These are phyloP conservation scores for Lamellibrachia luymesi DNA, from an alignment of 1,140 invertebrate species.

Conservation along the genomic window DNA sequence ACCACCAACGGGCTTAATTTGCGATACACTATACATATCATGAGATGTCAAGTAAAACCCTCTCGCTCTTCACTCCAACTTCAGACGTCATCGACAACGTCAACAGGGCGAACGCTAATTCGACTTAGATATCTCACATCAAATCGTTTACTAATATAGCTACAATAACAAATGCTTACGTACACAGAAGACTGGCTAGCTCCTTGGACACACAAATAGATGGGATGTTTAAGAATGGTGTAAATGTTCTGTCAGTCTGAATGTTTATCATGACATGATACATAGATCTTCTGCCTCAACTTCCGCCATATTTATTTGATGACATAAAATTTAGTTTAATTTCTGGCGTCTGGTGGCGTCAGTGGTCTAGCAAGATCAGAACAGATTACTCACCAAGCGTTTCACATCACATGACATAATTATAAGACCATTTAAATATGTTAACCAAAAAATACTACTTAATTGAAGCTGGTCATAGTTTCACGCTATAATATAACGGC, in stretches of 20 bases:
- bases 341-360: neutral
- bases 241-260: neutral
- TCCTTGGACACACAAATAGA: neutral
- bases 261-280: neutral
- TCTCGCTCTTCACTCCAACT: no score
- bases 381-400: neutral
- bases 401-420: neutral
- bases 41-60: no score
- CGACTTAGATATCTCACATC: neutral
- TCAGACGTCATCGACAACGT: neutral
- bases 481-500: neutral
- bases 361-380: neutral
- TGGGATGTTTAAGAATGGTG: neutral
- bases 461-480: neutral
- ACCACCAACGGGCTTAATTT: no score
- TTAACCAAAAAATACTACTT: neutral
- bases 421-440: neutral
- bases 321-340: neutral
- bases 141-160: neutral
- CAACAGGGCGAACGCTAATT: neutral
- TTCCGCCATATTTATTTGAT: neutral
- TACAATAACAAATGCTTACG: neutral
- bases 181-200: constrained; percentile 3
- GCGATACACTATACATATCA: no score
- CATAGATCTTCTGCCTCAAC: neutral